Evolutionary conservation across 2,888 invertebrate species (phyloP).

Genomic region (Caenorhabditis drosophilae): DNA sequence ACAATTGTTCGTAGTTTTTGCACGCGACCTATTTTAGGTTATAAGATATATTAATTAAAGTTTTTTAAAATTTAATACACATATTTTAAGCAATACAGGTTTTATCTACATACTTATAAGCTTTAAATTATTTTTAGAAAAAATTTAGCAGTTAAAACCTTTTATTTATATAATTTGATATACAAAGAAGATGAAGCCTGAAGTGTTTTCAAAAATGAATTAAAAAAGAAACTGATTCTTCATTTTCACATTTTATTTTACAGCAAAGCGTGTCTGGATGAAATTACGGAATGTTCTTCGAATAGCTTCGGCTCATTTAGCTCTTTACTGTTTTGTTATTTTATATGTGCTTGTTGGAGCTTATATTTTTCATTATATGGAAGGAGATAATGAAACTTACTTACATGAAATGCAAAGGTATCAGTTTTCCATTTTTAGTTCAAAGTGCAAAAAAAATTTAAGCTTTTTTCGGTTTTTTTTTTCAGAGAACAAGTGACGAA

Average conservation of each 20-base stretch:
- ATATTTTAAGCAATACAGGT: too few relatives aligned
- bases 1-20: too few relatives aligned
- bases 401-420: conserved; percentile 54
- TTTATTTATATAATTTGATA: neutral
- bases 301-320: conserved; percentile 60
- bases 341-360: conserved; percentile 62
- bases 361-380: conserved; percentile 58
- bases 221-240: neutral
- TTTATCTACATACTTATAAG: neutral
- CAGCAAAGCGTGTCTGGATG: conserved; percentile 48
- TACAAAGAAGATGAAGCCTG: neutral
- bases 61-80: too few relatives aligned
- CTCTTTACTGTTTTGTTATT: conserved; percentile 62
- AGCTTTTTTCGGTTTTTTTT: neutral
- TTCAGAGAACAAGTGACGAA: conserved; percentile 37
- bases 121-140: neutral
- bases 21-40: too few relatives aligned
- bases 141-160: neutral
- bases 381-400: conserved; percentile 58
- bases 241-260: conserved; percentile 7
- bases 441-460: neutral
- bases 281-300: conserved; percentile 52
- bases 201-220: neutral
- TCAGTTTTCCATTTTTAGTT: neutral
- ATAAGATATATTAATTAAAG: too few relatives aligned